Percentiles rank a stretch among this genome's conserved stretches.
phyloP scores from a whole-genome alignment of 2,888 invertebrate species.

The Gryllus longicercus region DNA sequence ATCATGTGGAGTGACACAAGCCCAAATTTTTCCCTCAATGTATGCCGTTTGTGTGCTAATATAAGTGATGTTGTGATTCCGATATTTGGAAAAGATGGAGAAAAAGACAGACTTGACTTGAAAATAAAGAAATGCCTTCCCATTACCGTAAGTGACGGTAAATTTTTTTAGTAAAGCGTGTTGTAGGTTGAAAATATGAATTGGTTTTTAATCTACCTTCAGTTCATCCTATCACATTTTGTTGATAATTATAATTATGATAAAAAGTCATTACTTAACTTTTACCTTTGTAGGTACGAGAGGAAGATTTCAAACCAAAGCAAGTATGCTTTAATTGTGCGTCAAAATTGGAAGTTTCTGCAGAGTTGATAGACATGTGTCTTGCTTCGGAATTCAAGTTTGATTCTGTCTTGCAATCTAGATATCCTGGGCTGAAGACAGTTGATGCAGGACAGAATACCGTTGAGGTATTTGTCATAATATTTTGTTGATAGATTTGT shows the following conservation, averaged over 20 bases:
- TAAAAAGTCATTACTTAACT: constrained; percentile 11
- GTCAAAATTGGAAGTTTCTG: constrained; percentile 46
- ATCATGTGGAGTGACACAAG: constrained; percentile 33
- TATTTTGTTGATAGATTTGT: too few relatives aligned
- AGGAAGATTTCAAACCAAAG: constrained; percentile 44
- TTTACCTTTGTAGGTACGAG: constrained; percentile 29
- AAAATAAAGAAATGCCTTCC: constrained; percentile 48
- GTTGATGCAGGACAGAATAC: constrained; percentile 19
- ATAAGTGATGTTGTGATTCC: constrained; percentile 43
- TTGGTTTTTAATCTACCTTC: not conserved
- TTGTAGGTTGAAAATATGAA: too few relatives aligned
- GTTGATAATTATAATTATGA: not conserved
- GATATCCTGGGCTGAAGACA: constrained; percentile 30
- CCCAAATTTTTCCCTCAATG: constrained; percentile 34
- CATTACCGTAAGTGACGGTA: constrained; percentile 42
- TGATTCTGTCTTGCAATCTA: constrained; percentile 42
- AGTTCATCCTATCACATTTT: not conserved
- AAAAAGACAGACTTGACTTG: constrained; percentile 42
- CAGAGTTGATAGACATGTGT: constrained; percentile 44
- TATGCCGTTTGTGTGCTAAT: constrained; percentile 46
- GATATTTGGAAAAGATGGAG: constrained; percentile 43
- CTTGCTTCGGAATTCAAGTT: constrained; percentile 46
- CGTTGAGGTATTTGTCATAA: constrained; percentile 22
- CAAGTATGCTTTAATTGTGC: constrained; percentile 46
- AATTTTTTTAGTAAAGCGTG: too few relatives aligned